A percentile compares a stretch with the other conserved stretches of the same genome.
Evolutionary conservation across 2,888 invertebrate genomes (phyloP).

Genomic region (Drosophila kanekoi): DNA sequence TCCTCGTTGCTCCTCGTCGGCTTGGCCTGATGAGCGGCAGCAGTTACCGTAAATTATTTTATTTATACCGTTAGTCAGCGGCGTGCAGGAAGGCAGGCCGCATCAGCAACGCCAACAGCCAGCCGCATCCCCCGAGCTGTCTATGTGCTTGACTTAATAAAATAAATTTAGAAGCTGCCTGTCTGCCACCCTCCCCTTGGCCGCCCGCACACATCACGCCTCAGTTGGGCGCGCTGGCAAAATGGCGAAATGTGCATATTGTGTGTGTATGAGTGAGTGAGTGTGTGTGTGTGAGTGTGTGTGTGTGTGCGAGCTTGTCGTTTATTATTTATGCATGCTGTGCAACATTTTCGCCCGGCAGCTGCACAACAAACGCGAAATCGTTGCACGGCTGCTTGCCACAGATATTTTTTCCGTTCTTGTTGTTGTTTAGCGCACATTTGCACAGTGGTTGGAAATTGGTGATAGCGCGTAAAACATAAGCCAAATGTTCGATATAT

Average conservation of each 20-base stretch:
- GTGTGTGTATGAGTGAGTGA: slow-evolving; percentile 21
- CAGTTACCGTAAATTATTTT: slow-evolving; percentile 80
- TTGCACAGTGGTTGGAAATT: slow-evolving; percentile 28
- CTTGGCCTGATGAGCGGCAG: slow-evolving; percentile 74
- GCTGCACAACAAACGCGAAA: slow-evolving; percentile 74
- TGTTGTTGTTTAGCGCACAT: slow-evolving; percentile 17
- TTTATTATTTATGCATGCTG: slow-evolving; percentile 80
- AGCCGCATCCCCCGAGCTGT: slow-evolving; percentile 57
- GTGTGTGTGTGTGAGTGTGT: slow-evolving; percentile 1
- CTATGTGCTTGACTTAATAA: slow-evolving; percentile 80
- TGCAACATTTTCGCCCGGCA: slow-evolving; percentile 75
- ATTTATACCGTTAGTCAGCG: slow-evolving; percentile 67
- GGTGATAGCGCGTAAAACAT: not conserved
- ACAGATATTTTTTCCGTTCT: slow-evolving; percentile 48
- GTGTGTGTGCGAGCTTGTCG: slow-evolving; percentile 50
- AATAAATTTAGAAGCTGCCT: slow-evolving; percentile 74
- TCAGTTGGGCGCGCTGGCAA: slow-evolving; percentile 60
- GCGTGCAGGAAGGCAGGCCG: slow-evolving; percentile 12
- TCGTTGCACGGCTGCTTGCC: slow-evolving; percentile 62
- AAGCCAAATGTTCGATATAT: too few species aligned
- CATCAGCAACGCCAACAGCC: slow-evolving; percentile 26
- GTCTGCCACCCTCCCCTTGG: not conserved
- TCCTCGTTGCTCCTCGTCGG: slow-evolving; percentile 26
- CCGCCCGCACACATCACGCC: slow-evolving; percentile 40
- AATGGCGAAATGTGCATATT: slow-evolving; percentile 76